These are phyloP conservation scores for Siphlonurus alternatus DNA, from an alignment of 2,888 invertebrate species.

Conservation along the genomic window DNA sequence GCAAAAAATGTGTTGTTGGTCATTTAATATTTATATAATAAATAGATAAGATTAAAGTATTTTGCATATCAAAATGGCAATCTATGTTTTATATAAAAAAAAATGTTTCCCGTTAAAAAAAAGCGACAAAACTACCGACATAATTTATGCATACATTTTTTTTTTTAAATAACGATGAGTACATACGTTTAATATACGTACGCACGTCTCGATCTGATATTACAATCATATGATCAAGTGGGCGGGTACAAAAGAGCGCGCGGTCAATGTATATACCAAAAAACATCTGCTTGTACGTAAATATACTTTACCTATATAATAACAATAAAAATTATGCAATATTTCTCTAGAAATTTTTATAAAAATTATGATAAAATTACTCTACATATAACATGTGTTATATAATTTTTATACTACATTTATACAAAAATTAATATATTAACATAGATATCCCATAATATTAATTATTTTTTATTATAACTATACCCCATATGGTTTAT, in stretches of 20 bases:
- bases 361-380: too few species aligned
- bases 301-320: neutral
- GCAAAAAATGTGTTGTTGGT: too few species aligned
- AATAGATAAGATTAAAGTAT: neutral
- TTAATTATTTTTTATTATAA: too few species aligned
- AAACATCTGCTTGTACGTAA: neutral
- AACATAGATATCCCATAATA: too few species aligned
- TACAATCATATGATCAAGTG: neutral
- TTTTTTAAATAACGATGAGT: neutral
- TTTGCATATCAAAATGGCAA: neutral
- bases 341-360: too few species aligned
- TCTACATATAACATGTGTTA: too few species aligned
- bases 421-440: too few species aligned
- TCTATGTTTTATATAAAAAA: neutral
- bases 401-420: too few species aligned
- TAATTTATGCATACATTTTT: neutral
- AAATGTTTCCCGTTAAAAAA: neutral
- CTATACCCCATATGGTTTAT: too few species aligned
- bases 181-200: neutral
- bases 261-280: neutral
- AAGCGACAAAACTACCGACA: neutral
- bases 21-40: neutral
- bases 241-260: neutral
- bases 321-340: too few species aligned
- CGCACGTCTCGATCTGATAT: neutral